A percentile compares a stretch with the other conserved stretches of the same genome.
phyloP scores from a whole-genome alignment of 2,113 vertebrate genomes.

The Menidia beryllina region DNA sequence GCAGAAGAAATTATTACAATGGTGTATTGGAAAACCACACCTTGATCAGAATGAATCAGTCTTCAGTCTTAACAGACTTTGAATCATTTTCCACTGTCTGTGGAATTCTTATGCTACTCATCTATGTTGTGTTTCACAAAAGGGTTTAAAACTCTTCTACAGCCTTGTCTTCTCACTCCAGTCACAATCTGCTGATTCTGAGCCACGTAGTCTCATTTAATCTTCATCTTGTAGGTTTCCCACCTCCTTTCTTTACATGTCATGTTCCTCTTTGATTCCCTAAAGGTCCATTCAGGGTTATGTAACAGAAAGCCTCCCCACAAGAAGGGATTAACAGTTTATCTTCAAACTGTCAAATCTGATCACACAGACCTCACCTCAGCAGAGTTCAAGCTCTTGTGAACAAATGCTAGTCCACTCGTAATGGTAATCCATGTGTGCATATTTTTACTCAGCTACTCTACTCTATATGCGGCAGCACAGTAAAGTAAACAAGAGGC shows the following conservation, averaged over 20 bases:
- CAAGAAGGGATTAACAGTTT: slow-evolving; percentile 67
- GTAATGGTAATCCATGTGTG: slow-evolving; percentile 1
- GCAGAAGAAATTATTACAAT: too few species aligned
- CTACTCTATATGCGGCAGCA: background rate
- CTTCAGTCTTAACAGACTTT: background rate
- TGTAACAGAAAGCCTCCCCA: slow-evolving; percentile 33
- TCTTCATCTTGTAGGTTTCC: background rate
- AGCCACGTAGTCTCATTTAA: background rate
- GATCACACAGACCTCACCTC: slow-evolving; percentile 49
- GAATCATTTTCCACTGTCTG: background rate
- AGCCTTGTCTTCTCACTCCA: background rate
- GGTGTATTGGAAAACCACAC: too few species aligned
- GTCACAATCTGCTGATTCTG: background rate
- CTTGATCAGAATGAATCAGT: background rate
- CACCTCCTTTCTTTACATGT: background rate
- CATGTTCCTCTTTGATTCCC: slow-evolving; percentile 29
- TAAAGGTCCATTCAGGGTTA: slow-evolving; percentile 35
- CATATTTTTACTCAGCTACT: background rate
- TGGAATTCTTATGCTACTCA: background rate
- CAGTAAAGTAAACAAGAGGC: background rate
- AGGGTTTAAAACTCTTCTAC: background rate
- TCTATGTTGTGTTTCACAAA: background rate
- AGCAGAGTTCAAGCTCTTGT: background rate
- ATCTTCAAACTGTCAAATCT: slow-evolving; percentile 55
- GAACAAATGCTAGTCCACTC: slow-evolving; percentile 1